These are phyloP conservation scores for Geopemphigus sp. DNA, from an alignment of 1,140 invertebrate species.

Conservation along the genomic window DNA sequence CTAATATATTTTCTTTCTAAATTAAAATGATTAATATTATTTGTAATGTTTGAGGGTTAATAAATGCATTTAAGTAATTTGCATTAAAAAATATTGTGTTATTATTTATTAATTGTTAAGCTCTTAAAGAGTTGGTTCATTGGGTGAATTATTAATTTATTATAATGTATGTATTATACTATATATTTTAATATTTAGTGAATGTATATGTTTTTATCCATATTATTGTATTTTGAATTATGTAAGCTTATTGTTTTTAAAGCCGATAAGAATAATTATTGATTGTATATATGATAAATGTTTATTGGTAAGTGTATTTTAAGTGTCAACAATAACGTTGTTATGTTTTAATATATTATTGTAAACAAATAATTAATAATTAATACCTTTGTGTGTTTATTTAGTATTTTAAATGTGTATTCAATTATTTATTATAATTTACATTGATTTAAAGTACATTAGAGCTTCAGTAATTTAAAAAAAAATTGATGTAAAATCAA, in stretches of 20 bases:
- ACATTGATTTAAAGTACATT: not conserved
- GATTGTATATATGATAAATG: not conserved
- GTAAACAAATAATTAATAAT: not conserved
- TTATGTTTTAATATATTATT: not conserved
- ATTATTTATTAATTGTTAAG: not conserved
- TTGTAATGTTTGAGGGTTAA: not conserved
- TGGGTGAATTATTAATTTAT: not conserved
- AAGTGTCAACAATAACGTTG: not conserved
- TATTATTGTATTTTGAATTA: not conserved
- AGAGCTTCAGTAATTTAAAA: not conserved
- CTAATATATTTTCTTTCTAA: no score
- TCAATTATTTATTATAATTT: not conserved
- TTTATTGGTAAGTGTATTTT: conserved; percentile 13
- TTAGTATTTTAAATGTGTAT: not conserved
- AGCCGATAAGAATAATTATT: not conserved
- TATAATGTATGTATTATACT: not conserved
- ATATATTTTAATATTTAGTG: not conserved
- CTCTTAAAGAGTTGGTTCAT: not conserved
- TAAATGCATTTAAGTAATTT: conserved; percentile 7
- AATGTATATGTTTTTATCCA: not conserved
- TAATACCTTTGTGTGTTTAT: not conserved
- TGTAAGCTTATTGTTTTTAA: not conserved
- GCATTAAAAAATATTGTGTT: not conserved
- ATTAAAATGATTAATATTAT: not conserved
- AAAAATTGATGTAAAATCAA: no score